Conservation (phyloP, 2,113 vertebrate genomes). For the Anas platyrhynchos region DNA sequence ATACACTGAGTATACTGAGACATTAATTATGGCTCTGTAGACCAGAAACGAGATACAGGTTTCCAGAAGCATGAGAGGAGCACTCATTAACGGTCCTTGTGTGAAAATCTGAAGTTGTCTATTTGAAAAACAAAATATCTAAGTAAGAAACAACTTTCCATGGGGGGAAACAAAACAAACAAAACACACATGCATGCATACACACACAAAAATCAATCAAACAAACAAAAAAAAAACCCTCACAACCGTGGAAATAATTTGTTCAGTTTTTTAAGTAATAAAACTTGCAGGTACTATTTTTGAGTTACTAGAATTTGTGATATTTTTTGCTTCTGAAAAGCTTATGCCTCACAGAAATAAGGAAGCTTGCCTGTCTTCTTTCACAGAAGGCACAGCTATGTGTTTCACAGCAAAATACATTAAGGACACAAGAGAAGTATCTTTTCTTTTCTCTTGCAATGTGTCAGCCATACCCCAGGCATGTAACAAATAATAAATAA, state of each 20-base stretch:
- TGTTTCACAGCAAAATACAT: neutral
- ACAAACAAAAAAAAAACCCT: too few species aligned
- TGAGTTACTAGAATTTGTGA: neutral
- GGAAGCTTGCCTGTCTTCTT: neutral
- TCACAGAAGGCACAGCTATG: neutral
- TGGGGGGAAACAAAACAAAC: neutral
- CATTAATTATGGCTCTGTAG: neutral
- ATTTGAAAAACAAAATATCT: neutral
- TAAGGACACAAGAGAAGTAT: neutral
- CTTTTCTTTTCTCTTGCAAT: conserved; percentile 1
- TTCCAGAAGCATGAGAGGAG: neutral
- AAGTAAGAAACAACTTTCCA: neutral
- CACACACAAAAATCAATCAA: too few species aligned
- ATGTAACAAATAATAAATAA: conserved; percentile 55
- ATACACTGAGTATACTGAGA: neutral
- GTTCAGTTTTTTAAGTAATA: neutral
- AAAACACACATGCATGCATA: too few species aligned
- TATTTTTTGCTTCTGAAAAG: neutral
- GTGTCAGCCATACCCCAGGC: neutral
- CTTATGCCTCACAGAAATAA: neutral
- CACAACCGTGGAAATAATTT: neutral
- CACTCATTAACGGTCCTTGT: neutral
- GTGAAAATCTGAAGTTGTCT: neutral
- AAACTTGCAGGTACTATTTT: neutral
- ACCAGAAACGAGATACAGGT: neutral